Base-by-base conservation (phyloP, 53 echinoderm and acorn worm genomes). In the Echinometra lucunter region DNA sequence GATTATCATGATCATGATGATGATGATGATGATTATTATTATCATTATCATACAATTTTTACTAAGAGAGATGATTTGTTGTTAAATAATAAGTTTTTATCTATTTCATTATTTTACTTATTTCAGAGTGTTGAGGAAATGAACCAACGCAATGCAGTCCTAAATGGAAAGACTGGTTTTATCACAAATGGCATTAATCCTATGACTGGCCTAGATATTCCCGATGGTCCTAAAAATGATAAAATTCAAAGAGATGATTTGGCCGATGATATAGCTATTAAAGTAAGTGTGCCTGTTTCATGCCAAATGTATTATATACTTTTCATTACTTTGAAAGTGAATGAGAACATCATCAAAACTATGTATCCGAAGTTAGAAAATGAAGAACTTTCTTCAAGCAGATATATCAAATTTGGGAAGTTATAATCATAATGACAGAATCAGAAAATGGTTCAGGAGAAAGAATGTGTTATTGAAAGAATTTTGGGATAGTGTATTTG, bases 71-170 rank as follows among this genome's bases (percentile, higher is more conserved):
- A 21, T 60, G 19, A 60, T 17, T 60, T 60, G 2, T 21, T 60
- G 5, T 5, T 3, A 23, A n/a, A n/a, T n/a, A n/a, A n/a, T n/a
- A n/a, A n/a, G n/a, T n/a, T 66, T 19, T 9, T 30, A 69, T 69
- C 69, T 69, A 28, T 3, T 0, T 13, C 1, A 69, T 69, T 34
- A 30, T 32, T 12, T 34, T 1, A 11, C 15, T 34, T 15, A 30
- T 69, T 53, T 75, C 19, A 78, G 78, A 78, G 40, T 42, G 38
- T 78, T 78, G 78, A 78, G 38, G 78, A 78, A 23, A 78, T 78
- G 78, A 21, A 78, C 38, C 38, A 78, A 42, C 38, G 78, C 7
- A 78, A 78, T 15, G 21, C 42, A 78, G 42, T 42, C 78, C 38
- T 21, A 78, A 40, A 78, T 21, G 78, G 40, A 4, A 37, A 34